Conservation (phyloP, 1,140 invertebrate genomes). For the Pseudomyrmex dendroicus region DNA sequence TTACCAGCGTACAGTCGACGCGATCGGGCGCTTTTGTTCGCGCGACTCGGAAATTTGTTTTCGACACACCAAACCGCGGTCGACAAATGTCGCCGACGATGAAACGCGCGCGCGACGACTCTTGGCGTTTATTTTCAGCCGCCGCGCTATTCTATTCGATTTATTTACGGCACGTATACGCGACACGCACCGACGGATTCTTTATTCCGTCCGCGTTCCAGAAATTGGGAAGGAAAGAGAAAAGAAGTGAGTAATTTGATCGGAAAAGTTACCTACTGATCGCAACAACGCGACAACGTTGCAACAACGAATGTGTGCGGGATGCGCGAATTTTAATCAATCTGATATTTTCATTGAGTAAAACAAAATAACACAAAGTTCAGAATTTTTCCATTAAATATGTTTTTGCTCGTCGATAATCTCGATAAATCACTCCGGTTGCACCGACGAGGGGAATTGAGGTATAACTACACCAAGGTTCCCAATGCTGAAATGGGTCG, state of each 20-base stretch:
- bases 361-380: neutral
- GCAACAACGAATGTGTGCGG: neutral
- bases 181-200: slow-evolving; percentile 14
- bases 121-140: slow-evolving; percentile 52
- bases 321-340: neutral
- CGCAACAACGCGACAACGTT: neutral
- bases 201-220: slow-evolving; percentile 36
- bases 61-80: slow-evolving; percentile 14
- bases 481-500: neutral
- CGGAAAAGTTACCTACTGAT: neutral
- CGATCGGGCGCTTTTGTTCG: slow-evolving; percentile 35
- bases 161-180: slow-evolving; percentile 51
- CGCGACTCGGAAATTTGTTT: slow-evolving; percentile 45
- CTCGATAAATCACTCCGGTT: neutral
- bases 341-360: neutral
- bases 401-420: neutral
- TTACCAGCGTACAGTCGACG: slow-evolving; percentile 28
- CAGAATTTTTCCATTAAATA: neutral
- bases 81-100: slow-evolving; percentile 31
- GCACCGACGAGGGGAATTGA: neutral
- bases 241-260: neutral
- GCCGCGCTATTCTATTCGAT: slow-evolving; percentile 39
- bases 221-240: slow-evolving; percentile 11
- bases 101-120: neutral
- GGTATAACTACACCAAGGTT: neutral